Conservation (phyloP, 2,797 vertebrate genomes). For the Basileuterus tristriatus region DNA sequence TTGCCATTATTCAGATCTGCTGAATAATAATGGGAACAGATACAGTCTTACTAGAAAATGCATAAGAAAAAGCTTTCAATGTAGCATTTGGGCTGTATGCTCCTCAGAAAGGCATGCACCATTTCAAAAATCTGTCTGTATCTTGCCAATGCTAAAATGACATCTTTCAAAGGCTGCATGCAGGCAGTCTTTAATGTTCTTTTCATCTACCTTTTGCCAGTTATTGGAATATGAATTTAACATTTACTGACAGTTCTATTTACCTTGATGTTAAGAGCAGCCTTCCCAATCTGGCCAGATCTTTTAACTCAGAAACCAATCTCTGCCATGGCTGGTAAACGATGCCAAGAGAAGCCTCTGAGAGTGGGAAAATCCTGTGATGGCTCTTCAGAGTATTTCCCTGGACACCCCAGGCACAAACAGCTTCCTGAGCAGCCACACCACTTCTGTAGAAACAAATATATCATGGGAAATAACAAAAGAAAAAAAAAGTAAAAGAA, state of each 20-base stretch:
- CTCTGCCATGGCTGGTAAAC: not conserved
- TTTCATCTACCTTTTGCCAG: not conserved
- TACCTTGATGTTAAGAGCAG: not conserved
- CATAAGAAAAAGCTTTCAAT: not conserved
- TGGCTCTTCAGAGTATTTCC: not conserved
- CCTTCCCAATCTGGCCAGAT: not conserved
- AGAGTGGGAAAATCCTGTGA: not conserved
- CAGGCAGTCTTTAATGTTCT: not conserved
- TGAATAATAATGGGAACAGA: not conserved
- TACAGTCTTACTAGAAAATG: not conserved
- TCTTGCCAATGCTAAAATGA: not conserved
- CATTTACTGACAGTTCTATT: not conserved
- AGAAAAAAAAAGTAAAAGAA: not conserved
- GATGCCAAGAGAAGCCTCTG: not conserved
- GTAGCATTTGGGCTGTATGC: not conserved
- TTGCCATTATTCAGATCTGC: not conserved
- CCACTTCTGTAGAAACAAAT: not conserved
- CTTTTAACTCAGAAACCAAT: not conserved
- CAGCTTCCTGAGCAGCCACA: not conserved
- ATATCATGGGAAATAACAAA: rapidly evolving
- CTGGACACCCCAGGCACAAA: not conserved
- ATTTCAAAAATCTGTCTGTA: not conserved
- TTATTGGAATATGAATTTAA: not conserved
- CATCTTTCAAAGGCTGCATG: not conserved
- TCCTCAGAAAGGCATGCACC: not conserved